Base-by-base conservation (phyloP, 2,797 vertebrate species). In the Sus cebifrons region DNA sequence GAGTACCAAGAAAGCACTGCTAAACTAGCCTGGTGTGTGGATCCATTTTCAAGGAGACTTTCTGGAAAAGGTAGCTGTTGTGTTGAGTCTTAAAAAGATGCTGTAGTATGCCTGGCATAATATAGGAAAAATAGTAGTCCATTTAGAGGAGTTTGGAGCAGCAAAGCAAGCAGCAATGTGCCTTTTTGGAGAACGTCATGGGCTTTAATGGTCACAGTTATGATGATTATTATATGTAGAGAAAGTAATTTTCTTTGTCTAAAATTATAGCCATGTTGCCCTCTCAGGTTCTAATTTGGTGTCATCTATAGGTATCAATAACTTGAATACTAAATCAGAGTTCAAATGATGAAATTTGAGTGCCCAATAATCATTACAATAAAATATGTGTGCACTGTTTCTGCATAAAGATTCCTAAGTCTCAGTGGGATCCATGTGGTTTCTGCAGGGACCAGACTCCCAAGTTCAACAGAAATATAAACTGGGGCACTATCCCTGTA, bases 241-340 rank as follows among this genome's bases (percentile, higher is more conserved):
- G 18, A 96, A 89, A n/a, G 44, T 74, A 29, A 18, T 74, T 21
- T 86, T 96, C 67, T 60, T 52, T 75, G 6, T 75, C 62, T 23
- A 81, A 94, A 92, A 89, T 75, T 10, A 90, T 18, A 95, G 29
- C 32, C 11, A 20, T 62, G 23, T 23, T 70, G 17, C 6, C 89
- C 13, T 83, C n/a, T 52, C 2, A 77, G 60, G 29, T 71, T 89
- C 21, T 74, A 86, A 89, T 95, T 81, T 82, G 32, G 16, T 93
- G 5, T 79, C n/a, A 96, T 93, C 83, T 95, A 16, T 3, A 84
- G 65, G 8, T 49, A 78, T 54, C n/a, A 17, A 65, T 78, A 95
- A 83, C 79, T 89, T 88, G 65, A 96, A n/a, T 81, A 81, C 90
- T 75, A 89, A 87, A 85, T 87, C 56, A 81, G 56, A 67, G 23